Evolutionary conservation across 2,888 invertebrate genomes (phyloP), one percentile per base, ranked within the genome.

Genomic region (Eremobia ochroleuca): DNA sequence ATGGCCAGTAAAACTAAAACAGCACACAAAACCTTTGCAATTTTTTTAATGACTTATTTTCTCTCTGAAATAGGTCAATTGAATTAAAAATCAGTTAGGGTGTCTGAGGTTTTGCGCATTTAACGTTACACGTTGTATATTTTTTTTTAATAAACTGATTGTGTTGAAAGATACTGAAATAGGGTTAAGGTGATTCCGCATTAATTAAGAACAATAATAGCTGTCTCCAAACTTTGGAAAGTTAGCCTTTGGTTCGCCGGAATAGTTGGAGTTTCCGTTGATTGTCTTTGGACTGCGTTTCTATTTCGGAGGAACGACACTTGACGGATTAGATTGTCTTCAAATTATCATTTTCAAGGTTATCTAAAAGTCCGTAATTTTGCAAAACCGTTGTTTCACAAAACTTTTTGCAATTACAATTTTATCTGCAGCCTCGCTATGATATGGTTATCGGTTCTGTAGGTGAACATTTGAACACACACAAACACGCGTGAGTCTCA

Each of bases 391-490:
- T 31, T 13, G 13, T 28, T 11, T 28, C 0, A 28, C 4, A 59
- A 13, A 65, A 31, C 4, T 40, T 75, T 76, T 65, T 43, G 28
- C 58, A 59, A 65, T 28, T 49, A 31, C 15, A 40, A 25, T 76
- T 69, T 46, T 80, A 76, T 70, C 73, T 46, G 4, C 55, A 69
- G 31, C 52, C 61, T 25, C 70, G 64, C 13, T 31, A 18, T 49
- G 37, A 31, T 31, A n/a, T 46, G 61, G 43, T 81, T 83, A 83
- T 83, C 85, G 66, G 77, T 84, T 59, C 66, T 74, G 68, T 85
- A 77, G 72, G 65, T 74, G 43, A 62, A 73, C 59, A 46, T 46
- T 73, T 65, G 34, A 18, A 73, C 55, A 71, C 62, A 80, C 62
- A 68, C 68, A 58, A 43, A 68, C 68, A 73, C 43, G 85, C 68